Evolutionary conservation across 2,888 invertebrate species (phyloP), one percentile per base, ranked within the genome.

Genomic region (Oscheius sp.): DNA sequence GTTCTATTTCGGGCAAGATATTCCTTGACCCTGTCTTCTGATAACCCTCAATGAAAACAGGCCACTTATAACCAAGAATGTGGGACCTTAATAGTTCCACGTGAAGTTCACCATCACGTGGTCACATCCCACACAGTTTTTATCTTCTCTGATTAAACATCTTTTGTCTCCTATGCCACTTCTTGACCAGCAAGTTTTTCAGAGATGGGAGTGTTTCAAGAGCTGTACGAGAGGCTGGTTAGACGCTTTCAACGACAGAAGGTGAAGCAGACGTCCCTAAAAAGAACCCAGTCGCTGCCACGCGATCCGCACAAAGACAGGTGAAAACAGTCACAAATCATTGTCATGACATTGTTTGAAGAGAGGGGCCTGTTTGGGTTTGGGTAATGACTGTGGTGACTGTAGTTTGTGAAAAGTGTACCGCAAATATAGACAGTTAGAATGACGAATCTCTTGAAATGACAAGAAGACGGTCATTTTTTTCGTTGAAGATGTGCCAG

Each of bases 271-370:
- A 21, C 68, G 2, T 55, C 55, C 13, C 35, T 68, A 13, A 68
- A 68, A 53, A 35, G 68, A 13, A 55, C 68, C 9, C 68, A 68
- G 35, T 68, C 68, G 1, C 21, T 68, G 53, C 55, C 68, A 68
- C 68, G 68, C 5, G 68, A 68, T 13, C 4, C 7, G 42, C 68
- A 68, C 55, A 68, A 53, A 68, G 68, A 68, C 53, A 53, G 68
- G 68, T 68, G 63, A 63, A 48, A 63, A 68, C 55, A 55, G 53
- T n/a, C 21, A n/a, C 3, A 9, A 29, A 29, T 55, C 32, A 32
- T 55, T 21, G 3, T 53, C 0, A 21, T 21, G 21, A 21, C 21
- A 21, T 21, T n/a, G 53, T 13, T 53, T 11, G 4, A 4, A 3
- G 21, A 53, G 3, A 53, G 11, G n/a, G 21, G 53, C 7, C 13